phyloP scores from a whole-genome alignment of 2,797 vertebrate species.

The Aeoliscus strigatus region DNA sequence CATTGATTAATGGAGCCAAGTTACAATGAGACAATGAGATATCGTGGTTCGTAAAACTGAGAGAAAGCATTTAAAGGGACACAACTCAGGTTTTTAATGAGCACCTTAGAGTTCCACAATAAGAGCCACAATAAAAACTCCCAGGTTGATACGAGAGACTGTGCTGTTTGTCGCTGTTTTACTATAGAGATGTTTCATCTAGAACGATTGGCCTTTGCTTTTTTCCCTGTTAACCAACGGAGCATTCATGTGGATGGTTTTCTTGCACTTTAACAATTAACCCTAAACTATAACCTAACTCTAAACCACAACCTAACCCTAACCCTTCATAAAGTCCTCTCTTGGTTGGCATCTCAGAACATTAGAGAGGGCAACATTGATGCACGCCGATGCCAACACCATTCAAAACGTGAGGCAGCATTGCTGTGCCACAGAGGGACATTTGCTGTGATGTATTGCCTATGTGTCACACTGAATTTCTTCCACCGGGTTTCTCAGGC shows the following conservation, averaged over 20 bases:
- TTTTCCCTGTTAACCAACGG: no score
- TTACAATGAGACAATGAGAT: no score
- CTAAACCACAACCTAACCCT: no score
- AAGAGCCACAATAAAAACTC: conserved; percentile 70
- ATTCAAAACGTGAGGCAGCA: conserved; percentile 30
- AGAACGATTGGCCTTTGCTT: no score
- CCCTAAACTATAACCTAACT: no score
- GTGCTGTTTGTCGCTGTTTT: no score
- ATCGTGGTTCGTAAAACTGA: conserved; percentile 13
- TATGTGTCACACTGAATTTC: conserved; percentile 65
- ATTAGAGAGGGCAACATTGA: conserved; percentile 12
- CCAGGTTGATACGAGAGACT: conserved; percentile 61
- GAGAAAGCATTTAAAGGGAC: conserved; percentile 33
- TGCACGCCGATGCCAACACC: conserved; percentile 21
- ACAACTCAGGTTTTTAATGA: conserved; percentile 81
- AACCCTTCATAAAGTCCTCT: no score
- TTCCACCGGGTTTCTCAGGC: conserved; percentile 31
- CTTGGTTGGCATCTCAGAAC: conserved; percentile 19
- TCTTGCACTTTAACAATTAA: no score
- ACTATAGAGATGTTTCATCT: no score
- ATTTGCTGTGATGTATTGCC: conserved; percentile 60
- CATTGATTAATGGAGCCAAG: conserved; percentile 51
- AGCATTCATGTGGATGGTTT: no score
- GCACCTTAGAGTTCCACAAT: conserved; percentile 78
- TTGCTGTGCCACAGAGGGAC: conserved; percentile 15